These are phyloP conservation scores for Gonioctena quinquepunctata DNA, from an alignment of 1,140 invertebrate genomes.

Conservation along the genomic window DNA sequence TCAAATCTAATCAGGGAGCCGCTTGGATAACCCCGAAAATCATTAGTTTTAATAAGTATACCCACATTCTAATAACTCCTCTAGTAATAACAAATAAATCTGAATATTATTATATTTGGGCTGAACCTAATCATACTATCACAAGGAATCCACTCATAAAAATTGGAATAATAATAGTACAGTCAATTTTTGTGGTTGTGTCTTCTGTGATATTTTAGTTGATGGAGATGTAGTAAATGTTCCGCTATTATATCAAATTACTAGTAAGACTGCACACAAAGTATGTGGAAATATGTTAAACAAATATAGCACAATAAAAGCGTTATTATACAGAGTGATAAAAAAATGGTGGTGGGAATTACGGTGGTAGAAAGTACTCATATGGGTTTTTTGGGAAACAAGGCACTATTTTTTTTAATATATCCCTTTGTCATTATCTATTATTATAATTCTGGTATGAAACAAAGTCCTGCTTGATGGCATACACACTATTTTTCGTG, in stretches of 20 bases:
- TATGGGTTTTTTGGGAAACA: too few species aligned
- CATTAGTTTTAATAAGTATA: background rate
- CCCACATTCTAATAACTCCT: background rate
- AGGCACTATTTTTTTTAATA: too few species aligned
- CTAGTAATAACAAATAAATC: background rate
- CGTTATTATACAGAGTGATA: too few species aligned
- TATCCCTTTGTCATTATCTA: too few species aligned
- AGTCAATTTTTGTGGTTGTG: too few species aligned
- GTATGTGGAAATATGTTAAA: background rate
- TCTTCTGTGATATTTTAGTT: background rate
- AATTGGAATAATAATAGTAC: background rate
- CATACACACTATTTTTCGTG: too few species aligned
- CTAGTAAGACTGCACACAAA: background rate
- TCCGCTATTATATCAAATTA: background rate
- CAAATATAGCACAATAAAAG: background rate
- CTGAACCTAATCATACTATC: slow-evolving; percentile 4
- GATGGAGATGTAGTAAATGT: background rate
- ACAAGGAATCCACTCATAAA: background rate
- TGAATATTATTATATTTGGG: slow-evolving; percentile 3
- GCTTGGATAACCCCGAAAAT: slow-evolving; percentile 1
- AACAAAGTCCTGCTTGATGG: too few species aligned
- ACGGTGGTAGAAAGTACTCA: too few species aligned
- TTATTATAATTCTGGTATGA: too few species aligned
- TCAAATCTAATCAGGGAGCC: too few species aligned
- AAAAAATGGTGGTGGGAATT: too few species aligned